phyloP scores from a whole-genome alignment of 1,140 invertebrate species.

The Solenopsis fugax region DNA sequence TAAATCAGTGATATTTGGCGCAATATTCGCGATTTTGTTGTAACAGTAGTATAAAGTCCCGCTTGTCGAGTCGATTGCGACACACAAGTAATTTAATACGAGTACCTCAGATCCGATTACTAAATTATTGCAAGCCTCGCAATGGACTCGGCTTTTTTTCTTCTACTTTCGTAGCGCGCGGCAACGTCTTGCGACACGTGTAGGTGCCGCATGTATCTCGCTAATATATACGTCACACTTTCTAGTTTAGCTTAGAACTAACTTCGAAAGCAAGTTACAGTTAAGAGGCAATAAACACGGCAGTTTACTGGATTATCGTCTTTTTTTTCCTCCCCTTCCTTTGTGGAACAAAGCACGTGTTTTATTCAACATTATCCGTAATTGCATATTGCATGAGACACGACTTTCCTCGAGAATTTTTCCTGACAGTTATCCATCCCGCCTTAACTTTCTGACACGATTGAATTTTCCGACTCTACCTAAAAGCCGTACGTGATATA shows the following conservation, averaged over 20 bases:
- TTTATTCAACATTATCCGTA: neutral
- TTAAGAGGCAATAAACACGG: conserved; percentile 36
- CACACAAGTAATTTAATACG: conserved; percentile 27
- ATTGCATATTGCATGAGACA: conserved; percentile 16
- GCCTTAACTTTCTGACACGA: conserved; percentile 8
- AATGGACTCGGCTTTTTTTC: neutral
- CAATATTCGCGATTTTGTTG: conserved; percentile 6
- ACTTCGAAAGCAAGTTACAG: neutral
- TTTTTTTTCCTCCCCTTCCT: neutral
- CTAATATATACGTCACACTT: conserved; percentile 7
- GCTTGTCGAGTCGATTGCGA: conserved; percentile 25
- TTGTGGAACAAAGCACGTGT: neutral
- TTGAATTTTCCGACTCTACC: neutral
- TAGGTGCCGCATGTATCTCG: neutral
- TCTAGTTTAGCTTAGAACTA: conserved; percentile 16
- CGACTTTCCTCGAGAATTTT: conserved; percentile 28
- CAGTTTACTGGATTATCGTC: neutral
- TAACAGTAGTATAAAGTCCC: neutral
- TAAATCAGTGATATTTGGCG: neutral
- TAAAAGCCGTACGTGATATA: neutral
- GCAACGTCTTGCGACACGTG: conserved; percentile 24
- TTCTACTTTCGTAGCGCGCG: neutral
- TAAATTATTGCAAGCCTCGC: conserved; percentile 48
- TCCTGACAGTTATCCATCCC: neutral
- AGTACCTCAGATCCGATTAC: conserved; percentile 36